Evolutionary conservation across 2,113 vertebrate genomes (phyloP), one percentile per base, ranked within the genome.

Genomic region (Oplegnathus fasciatus): DNA sequence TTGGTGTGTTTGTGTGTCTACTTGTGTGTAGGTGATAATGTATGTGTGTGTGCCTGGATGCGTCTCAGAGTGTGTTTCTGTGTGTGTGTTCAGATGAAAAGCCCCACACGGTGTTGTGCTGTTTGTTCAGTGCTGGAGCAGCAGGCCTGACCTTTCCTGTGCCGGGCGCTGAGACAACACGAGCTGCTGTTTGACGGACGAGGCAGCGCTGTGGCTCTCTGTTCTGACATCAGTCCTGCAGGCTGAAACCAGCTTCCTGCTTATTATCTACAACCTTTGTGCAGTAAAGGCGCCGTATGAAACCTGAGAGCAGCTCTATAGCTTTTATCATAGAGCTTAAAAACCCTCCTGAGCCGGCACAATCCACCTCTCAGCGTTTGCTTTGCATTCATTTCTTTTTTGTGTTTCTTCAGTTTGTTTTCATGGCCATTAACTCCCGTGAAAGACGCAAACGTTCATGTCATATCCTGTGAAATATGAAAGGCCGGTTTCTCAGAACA

Each of bases 141-240:
- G 86, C 88, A 80, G 83, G 78, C 77, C 83, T 92, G 92, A 93
- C 92, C 92, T 93, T 93, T 91, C 61, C 84, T 54, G 69, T 18
- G 57, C 70, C 40, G 50, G 62, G 7, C 60, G n/a, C 81, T 65
- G 75, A 85, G 84, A 87, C 85, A 77, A 89, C 87, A 89, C 22
- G 46, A 78, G 86, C 85, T 74, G 85, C 87, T 75, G 81, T 75
- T 64, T 80, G 87, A 86, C 40, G 58, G 71, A 83, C 42, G 76
- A 54, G 54, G 78, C 46, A 44, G 80, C 69, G 46, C 58, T 5
- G 57, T 0, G 20, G 30, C 70, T 67, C 74, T 76, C 9, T 3
- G 74, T 32, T 67, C 80, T 78, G 73, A 85, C 88, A 83, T 87
- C 85, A 67, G 84, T 82, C 81, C 81, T 61, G 55, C 81, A 67